phyloP scores from a whole-genome alignment of 2,888 invertebrate genomes.

The Agonopterix arenella region DNA sequence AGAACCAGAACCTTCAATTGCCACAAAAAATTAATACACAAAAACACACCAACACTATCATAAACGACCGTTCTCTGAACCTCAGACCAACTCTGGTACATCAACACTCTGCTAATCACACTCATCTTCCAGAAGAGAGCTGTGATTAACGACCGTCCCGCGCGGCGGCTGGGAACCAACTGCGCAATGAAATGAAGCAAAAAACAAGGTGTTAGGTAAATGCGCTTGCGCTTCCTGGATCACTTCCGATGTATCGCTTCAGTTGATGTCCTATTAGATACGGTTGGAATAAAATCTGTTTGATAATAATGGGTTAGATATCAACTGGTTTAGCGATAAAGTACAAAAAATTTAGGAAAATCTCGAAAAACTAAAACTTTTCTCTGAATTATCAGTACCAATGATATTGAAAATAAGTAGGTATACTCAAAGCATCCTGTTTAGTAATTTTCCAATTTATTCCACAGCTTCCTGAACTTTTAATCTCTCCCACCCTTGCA shows the following conservation, averaged over 20 bases:
- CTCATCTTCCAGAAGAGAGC: constrained; percentile 31
- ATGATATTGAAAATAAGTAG: too few species aligned
- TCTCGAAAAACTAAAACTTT: too few species aligned
- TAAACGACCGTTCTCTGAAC: constrained; percentile 20
- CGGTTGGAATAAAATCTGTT: constrained; percentile 17
- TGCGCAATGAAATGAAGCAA: constrained; percentile 39
- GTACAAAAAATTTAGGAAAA: too few species aligned
- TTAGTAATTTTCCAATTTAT: too few species aligned
- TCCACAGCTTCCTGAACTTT: too few species aligned
- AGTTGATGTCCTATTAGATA: constrained; percentile 36
- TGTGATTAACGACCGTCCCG: constrained; percentile 25
- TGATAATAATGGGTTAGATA: too few species aligned
- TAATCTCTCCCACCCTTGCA: too few species aligned
- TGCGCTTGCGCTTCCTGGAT: constrained; percentile 43
- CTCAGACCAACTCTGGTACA: constrained; percentile 29
- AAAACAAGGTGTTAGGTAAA: constrained; percentile 31
- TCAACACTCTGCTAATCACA: constrained; percentile 22
- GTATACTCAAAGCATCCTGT: too few species aligned
- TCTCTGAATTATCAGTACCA: too few species aligned
- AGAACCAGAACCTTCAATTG: neutral
- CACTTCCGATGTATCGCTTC: constrained; percentile 32
- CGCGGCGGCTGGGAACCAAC: constrained; percentile 33
- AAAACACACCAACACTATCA: constrained; percentile 10
- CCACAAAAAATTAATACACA: neutral
- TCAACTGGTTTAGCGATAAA: too few species aligned